Conservation (phyloP, 1,140 invertebrate genomes). For the Phymorhynchus buccinoides region DNA sequence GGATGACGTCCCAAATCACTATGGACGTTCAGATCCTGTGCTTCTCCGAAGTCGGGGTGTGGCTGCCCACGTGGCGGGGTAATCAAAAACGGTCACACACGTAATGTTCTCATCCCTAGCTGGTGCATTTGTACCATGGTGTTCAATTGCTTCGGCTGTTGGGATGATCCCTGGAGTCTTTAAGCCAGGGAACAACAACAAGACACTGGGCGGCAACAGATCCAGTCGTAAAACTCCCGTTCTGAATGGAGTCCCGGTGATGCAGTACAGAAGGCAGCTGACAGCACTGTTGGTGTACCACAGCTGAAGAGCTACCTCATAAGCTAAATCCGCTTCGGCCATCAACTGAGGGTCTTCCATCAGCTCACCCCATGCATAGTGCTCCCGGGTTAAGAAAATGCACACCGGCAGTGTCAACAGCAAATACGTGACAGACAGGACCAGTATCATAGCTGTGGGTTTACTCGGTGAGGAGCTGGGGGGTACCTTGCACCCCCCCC, state of each 20-base stretch:
- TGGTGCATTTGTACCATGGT: too few species aligned
- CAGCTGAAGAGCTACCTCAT: background rate
- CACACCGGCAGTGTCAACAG: background rate
- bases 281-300: slow-evolving; percentile 33
- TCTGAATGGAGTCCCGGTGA: slow-evolving; percentile 5
- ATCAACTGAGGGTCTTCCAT: background rate
- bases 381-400: background rate
- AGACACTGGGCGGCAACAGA: background rate
- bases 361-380: background rate
- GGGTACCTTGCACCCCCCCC: too few species aligned
- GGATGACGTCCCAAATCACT: background rate
- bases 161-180: too few species aligned
- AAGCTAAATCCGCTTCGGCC: background rate
- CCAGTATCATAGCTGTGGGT: background rate
- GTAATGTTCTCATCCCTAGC: too few species aligned
- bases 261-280: slow-evolving; percentile 12
- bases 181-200: too few species aligned
- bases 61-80: too few species aligned
- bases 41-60: too few species aligned
- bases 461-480: too few species aligned
- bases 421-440: background rate
- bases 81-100: too few species aligned
- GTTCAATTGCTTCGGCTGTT: too few species aligned
- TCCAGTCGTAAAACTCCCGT: background rate
- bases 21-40: too few species aligned